Evolutionary conservation across 2,113 vertebrate genomes (phyloP).

Genomic region (Larimichthys crocea): DNA sequence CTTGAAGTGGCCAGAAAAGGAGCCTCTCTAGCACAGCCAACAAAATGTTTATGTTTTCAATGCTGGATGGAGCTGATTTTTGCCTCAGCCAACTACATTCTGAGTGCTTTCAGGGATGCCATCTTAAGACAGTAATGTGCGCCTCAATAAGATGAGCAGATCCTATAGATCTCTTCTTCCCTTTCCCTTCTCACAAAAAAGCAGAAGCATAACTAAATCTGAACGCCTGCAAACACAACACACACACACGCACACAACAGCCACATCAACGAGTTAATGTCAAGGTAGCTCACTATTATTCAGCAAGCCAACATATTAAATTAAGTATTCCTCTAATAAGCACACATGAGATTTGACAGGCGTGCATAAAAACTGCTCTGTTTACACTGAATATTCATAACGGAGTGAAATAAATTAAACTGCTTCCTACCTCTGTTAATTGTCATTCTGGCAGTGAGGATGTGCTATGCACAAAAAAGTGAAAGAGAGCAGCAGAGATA

Average conservation of each 20-base stretch:
- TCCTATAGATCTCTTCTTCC: constrained; percentile 2
- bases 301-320: constrained; percentile 71
- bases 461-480: constrained; percentile 31
- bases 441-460: constrained; percentile 67
- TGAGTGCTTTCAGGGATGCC: neutral
- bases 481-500: constrained; percentile 34
- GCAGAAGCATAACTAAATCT: constrained; percentile 24
- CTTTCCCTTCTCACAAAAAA: constrained; percentile 11
- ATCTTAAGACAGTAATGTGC: neutral
- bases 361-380: constrained; percentile 75
- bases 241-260: constrained; percentile 32
- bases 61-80: neutral
- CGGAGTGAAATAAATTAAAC: constrained; percentile 73
- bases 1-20: neutral
- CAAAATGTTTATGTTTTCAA: constrained; percentile 7
- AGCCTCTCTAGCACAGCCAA: neutral
- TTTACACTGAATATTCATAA: constrained; percentile 85
- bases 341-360: constrained; percentile 83
- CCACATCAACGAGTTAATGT: constrained; percentile 70
- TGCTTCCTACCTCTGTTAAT: constrained; percentile 73
- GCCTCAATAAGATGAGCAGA: neutral
- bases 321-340: constrained; percentile 76
- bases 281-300: constrained; percentile 69
- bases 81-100: neutral
- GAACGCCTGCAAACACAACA: neutral